Evolutionary conservation across 2,113 vertebrate genomes (phyloP), one percentile per base, ranked within the genome.

Genomic region (Agelaius tricolor): DNA sequence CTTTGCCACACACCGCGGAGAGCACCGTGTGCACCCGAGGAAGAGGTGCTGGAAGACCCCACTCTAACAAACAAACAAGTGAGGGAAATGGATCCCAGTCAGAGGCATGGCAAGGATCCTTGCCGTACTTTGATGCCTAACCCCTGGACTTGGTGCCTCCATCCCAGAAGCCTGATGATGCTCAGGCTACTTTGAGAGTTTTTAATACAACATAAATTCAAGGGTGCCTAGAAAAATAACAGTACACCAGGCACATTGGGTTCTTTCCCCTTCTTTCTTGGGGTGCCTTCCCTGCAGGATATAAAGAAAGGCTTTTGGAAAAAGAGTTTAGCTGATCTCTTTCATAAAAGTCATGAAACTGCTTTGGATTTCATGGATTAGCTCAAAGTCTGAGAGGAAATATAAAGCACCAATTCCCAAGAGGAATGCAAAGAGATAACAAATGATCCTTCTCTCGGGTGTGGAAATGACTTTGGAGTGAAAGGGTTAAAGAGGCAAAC

Each of bases 1-100:
- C 37, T 55, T 39, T 51, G 19, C 15, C 44, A 35, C 22, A 35
- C 11, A 5, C 4, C 0, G 0, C 35, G 33, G 30, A 72, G n/a
- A 49, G 22, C 35, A 31, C 27, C 2, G 0, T 21, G 41, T 68
- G 54, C 65, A 30, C 26, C 15, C 0, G 2, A 13, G 43, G 18
- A n/a, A 39, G 18, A 0, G 0, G 15, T 28, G 23, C 65, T 82
- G 44, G 54, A 18, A n/a, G 44, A 59, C 15, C 35, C 54, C 2
- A 4, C 55, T 41, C 79, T 37, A 37, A 37, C 37, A 37, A 15
- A 82, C 66, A 41, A 15, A 51, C 35, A 23, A 41, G 54, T 19
- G 79, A 69, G 35, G 65, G 54, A 59, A 49, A 41, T 19, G 54
- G 35, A 69, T 69, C 35, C 44, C 79, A 41, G 19, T 12, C 54